Percentiles rank a stretch among this genome's conserved stretches.
phyloP scores from a whole-genome alignment of 2,797 vertebrate genomes.

The Halcyon leucocephala region DNA sequence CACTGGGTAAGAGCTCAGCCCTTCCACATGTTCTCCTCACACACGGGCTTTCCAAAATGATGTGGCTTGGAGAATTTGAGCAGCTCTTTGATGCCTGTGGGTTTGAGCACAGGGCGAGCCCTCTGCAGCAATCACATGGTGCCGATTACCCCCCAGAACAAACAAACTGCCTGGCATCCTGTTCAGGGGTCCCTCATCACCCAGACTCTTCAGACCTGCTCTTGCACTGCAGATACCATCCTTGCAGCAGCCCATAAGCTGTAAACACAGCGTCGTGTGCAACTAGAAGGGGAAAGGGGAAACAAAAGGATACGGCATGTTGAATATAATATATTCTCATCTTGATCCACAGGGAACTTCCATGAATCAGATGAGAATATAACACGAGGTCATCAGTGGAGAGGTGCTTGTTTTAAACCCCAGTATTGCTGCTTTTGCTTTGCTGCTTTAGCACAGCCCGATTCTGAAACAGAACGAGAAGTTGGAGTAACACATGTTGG shows the following conservation, averaged over 20 bases:
- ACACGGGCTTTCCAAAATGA: fast-evolving
- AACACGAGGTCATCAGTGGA: not conserved
- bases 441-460: not conserved
- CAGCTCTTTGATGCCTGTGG: not conserved
- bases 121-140: not conserved
- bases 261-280: not conserved
- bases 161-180: not conserved
- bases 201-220: not conserved
- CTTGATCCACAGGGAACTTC: constrained; percentile 44
- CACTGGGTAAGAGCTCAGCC: not conserved
- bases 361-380: not conserved
- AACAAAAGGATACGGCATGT: constrained; percentile 27
- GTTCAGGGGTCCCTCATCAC: not conserved
- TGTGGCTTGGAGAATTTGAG: not conserved
- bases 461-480: not conserved
- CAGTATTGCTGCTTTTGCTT: not conserved
- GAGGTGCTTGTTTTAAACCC: not conserved
- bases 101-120: not conserved
- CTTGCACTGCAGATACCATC: not conserved
- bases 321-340: constrained; percentile 32
- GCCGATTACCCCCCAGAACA: not conserved
- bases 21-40: not conserved
- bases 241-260: not conserved
- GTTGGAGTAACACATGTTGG: constrained; percentile 4
- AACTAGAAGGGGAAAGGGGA: not conserved